Evolutionary conservation across 1,140 invertebrate genomes (phyloP).

Genomic region (Cyclina sinensis): DNA sequence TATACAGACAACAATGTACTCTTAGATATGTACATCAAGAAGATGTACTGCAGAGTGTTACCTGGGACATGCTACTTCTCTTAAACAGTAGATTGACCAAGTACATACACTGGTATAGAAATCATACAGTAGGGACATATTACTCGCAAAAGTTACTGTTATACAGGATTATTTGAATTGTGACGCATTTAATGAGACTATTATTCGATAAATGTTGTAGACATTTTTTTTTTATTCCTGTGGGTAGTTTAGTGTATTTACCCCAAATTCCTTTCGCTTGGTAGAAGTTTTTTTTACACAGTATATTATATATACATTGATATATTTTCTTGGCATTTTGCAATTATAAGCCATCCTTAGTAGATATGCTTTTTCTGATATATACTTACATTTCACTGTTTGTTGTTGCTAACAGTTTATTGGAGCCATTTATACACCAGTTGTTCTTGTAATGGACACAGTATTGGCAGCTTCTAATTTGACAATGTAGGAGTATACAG

Average conservation of each 20-base stretch:
- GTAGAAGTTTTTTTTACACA: background rate
- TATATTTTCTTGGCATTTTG: background rate
- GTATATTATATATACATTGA: background rate
- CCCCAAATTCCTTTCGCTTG: background rate
- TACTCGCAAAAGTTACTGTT: background rate
- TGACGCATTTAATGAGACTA: background rate
- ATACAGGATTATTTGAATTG: background rate
- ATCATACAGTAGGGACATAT: slow-evolving; percentile 5
- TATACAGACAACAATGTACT: slow-evolving; percentile 85
- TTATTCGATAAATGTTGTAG: slow-evolving; percentile 13
- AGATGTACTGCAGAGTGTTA: background rate
- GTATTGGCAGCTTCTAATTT: no score
- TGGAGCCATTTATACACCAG: no score
- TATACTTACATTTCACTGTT: no score
- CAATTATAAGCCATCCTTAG: no score
- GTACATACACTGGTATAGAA: background rate
- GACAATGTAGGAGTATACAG: no score
- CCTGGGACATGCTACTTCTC: background rate
- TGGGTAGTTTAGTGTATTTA: slow-evolving; percentile 23
- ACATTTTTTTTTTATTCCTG: slow-evolving; percentile 6
- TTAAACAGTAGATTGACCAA: background rate
- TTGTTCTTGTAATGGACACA: no score
- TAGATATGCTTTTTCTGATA: no score
- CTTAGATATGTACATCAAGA: slow-evolving; percentile 67
- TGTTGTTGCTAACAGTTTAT: no score